phyloP scores from a whole-genome alignment of 2,113 vertebrate species.

The Chloropsis hardwickii region DNA sequence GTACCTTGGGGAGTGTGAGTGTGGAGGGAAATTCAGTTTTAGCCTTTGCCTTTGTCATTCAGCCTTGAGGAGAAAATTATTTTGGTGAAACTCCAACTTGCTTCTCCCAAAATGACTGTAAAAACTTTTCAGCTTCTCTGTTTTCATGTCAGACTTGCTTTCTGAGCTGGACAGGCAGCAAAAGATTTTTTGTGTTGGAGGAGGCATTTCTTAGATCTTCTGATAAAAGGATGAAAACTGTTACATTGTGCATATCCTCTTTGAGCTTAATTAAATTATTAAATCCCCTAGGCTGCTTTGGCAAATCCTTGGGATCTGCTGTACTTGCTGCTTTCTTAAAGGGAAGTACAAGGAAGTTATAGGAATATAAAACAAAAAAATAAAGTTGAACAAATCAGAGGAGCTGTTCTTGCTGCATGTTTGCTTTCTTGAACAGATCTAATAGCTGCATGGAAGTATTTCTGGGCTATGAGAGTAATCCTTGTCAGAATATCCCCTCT shows the following conservation, averaged over 20 bases:
- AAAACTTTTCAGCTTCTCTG: background rate
- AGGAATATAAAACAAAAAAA: background rate
- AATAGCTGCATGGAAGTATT: background rate
- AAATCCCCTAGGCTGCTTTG: background rate
- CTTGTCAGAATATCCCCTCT: background rate
- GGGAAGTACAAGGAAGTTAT: background rate
- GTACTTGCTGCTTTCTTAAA: background rate
- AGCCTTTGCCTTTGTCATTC: background rate
- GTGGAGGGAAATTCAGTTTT: background rate
- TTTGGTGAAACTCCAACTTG: background rate
- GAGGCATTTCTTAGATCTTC: background rate
- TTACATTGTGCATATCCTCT: background rate
- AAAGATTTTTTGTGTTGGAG: background rate
- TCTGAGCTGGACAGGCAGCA: background rate
- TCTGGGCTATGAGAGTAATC: background rate
- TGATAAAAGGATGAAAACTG: background rate
- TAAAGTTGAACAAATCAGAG: background rate
- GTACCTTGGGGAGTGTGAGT: background rate
- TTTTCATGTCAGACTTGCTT: background rate
- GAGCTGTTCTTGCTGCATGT: background rate
- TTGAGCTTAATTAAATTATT: background rate
- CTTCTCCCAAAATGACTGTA: background rate
- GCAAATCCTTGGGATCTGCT: background rate
- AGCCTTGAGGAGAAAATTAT: background rate
- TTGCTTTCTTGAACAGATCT: background rate